phyloP scores from a whole-genome alignment of 2,797 vertebrate genomes.

The Takifugu ocellatus region DNA sequence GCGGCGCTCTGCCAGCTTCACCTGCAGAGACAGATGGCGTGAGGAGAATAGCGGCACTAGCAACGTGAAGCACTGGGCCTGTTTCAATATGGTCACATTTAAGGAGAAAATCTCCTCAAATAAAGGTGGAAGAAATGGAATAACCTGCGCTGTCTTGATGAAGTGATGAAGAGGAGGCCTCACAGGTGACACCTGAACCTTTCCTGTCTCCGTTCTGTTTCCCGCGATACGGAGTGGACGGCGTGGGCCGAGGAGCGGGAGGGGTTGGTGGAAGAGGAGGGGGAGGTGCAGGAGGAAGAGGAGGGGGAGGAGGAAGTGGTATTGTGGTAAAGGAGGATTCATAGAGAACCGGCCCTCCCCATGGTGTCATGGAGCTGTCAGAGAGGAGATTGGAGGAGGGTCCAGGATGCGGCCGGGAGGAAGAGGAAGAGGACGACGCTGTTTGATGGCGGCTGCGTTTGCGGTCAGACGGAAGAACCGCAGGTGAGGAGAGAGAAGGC shows the following conservation, averaged over 20 bases:
- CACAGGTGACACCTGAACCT: conserved; percentile 26
- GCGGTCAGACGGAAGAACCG: conserved; percentile 26
- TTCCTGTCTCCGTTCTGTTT: conserved; percentile 6
- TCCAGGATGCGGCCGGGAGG: conserved; percentile 32
- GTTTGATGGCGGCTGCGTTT: conserved; percentile 37
- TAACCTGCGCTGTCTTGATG: conserved; percentile 35
- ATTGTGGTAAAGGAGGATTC: conserved; percentile 71
- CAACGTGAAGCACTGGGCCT: no score
- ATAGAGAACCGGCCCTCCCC: conserved; percentile 56
- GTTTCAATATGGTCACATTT: no score
- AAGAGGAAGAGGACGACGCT: background rate
- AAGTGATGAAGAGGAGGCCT: conserved; percentile 23
- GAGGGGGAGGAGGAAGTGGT: conserved; percentile 34
- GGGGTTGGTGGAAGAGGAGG: conserved; percentile 37
- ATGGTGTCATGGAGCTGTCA: conserved; percentile 67
- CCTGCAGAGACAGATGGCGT: conserved; percentile 24
- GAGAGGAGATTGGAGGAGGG: conserved; percentile 37
- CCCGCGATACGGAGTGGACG: conserved; percentile 14
- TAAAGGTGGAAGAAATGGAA: background rate
- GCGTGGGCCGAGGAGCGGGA: conserved; percentile 31
- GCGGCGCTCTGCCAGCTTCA: conserved; percentile 20
- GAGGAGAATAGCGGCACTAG: background rate
- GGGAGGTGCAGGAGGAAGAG: conserved; percentile 63
- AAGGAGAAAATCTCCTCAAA: no score
- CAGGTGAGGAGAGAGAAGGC: conserved; percentile 15